Conservation (phyloP, 2,113 vertebrate species). For the Erinaceus europaeus region DNA sequence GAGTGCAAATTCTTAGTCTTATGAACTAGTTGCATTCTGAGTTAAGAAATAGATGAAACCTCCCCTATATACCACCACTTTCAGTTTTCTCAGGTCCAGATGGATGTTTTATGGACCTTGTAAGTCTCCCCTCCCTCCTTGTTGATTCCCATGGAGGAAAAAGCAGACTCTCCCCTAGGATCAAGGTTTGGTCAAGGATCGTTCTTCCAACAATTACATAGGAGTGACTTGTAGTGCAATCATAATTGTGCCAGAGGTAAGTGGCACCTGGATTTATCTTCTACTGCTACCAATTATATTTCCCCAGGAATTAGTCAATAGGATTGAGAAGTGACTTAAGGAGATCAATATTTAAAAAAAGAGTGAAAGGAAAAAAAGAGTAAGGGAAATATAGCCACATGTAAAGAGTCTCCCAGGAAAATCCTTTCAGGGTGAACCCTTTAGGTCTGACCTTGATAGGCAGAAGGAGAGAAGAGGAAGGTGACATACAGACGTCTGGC, state of each 20-base stretch:
- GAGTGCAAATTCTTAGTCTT: not conserved
- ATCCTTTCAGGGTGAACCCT: too few species aligned
- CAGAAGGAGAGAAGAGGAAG: not conserved
- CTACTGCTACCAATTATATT: too few species aligned
- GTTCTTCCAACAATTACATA: not conserved
- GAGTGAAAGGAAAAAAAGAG: too few species aligned
- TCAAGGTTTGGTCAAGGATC: not conserved
- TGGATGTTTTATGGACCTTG: fast-evolving
- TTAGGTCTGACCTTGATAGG: not conserved
- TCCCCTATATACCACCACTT: not conserved
- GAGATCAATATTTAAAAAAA: too few species aligned
- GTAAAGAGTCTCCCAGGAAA: too few species aligned
- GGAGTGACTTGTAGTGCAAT: not conserved
- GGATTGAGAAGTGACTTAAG: too few species aligned
- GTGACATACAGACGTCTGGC: not conserved
- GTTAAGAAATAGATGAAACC: not conserved
- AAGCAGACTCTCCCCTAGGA: not conserved
- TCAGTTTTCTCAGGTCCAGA: not conserved
- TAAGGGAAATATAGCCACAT: too few species aligned
- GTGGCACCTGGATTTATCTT: too few species aligned
- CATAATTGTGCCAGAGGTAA: not conserved
- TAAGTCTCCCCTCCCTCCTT: not conserved
- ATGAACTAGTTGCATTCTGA: not conserved
- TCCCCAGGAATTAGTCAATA: too few species aligned
- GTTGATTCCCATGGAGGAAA: not conserved